phyloP scores from a whole-genome alignment of 35 echinoderm and acorn worm species.

The Eucidaris tribuloides region DNA sequence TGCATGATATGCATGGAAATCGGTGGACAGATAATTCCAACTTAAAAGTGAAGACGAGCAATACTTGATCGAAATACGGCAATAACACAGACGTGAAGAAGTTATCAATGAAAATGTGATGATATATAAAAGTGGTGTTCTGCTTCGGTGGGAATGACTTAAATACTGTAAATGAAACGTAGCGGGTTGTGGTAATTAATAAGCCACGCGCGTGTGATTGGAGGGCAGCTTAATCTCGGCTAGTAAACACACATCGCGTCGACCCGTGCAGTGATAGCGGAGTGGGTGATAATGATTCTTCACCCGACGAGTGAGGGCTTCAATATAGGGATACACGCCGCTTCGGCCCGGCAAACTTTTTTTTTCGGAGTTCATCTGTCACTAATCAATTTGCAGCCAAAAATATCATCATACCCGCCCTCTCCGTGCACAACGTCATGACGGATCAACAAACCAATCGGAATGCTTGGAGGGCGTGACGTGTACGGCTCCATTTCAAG shows the following conservation, averaged over 20 bases:
- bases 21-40: background rate
- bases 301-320: background rate
- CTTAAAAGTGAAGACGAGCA: background rate
- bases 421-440: slow-evolving; percentile 11
- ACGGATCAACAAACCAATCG: background rate
- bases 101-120: background rate
- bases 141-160: slow-evolving; percentile 22
- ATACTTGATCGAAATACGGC: background rate
- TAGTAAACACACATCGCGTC: no score
- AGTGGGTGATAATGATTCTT: no score
- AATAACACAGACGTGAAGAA: background rate
- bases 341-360: slow-evolving; percentile 11
- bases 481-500: no score
- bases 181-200: no score
- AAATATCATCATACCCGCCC: slow-evolving; percentile 31
- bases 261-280: no score
- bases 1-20: slow-evolving; percentile 27
- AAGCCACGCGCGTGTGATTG: no score
- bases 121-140: background rate
- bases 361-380: slow-evolving; percentile 49
- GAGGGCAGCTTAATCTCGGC: no score
- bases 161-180: slow-evolving; percentile 13
- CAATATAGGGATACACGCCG: slow-evolving; percentile 13
- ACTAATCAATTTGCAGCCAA: slow-evolving; percentile 46
- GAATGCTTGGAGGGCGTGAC: background rate